These are phyloP conservation scores for Aproaerema taeniolella DNA, from an alignment of 2,888 invertebrate genomes.

Conservation along the genomic window DNA sequence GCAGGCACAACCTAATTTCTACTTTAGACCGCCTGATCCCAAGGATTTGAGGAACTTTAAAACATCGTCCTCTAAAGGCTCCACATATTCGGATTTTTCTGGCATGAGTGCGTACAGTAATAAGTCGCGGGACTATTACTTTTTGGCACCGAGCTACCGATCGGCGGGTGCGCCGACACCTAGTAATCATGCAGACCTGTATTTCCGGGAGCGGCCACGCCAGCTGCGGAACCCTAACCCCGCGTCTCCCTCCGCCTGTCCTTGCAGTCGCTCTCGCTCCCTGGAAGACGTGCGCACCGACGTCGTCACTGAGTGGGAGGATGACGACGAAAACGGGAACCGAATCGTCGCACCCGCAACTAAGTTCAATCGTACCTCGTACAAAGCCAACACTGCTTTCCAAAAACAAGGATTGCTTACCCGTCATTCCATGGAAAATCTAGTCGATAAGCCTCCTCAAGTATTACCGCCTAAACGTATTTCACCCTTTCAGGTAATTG, in stretches of 20 bases:
- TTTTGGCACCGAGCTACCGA: slow-evolving; percentile 83
- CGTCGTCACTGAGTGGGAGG: slow-evolving; percentile 80
- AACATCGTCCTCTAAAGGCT: slow-evolving; percentile 60
- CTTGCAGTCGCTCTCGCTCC: slow-evolving; percentile 82
- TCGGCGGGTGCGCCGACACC: slow-evolving; percentile 79
- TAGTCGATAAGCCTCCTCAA: slow-evolving; percentile 75
- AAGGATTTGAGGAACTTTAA: slow-evolving; percentile 69
- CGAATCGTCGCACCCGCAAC: slow-evolving; percentile 70
- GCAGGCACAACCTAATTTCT: slow-evolving; percentile 66
- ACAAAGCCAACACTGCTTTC: slow-evolving; percentile 50
- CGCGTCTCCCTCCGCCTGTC: slow-evolving; percentile 60
- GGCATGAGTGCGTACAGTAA: slow-evolving; percentile 69
- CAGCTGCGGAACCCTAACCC: slow-evolving; percentile 60
- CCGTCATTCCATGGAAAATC: slow-evolving; percentile 85
- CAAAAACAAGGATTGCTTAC: slow-evolving; percentile 70
- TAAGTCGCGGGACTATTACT: slow-evolving; percentile 76
- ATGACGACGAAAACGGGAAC: slow-evolving; percentile 80
- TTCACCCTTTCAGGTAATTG: slow-evolving; percentile 75
- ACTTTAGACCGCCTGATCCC: slow-evolving; percentile 68
- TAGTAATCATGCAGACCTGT: slow-evolving; percentile 49
- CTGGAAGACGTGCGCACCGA: slow-evolving; percentile 85
- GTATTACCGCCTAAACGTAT: slow-evolving; percentile 71
- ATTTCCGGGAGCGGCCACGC: slow-evolving; percentile 56
- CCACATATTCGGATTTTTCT: slow-evolving; percentile 72
- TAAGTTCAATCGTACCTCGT: slow-evolving; percentile 63